These are phyloP conservation scores for Pasiphila rectangulata DNA, from an alignment of 2,888 invertebrate species.

Conservation along the genomic window DNA sequence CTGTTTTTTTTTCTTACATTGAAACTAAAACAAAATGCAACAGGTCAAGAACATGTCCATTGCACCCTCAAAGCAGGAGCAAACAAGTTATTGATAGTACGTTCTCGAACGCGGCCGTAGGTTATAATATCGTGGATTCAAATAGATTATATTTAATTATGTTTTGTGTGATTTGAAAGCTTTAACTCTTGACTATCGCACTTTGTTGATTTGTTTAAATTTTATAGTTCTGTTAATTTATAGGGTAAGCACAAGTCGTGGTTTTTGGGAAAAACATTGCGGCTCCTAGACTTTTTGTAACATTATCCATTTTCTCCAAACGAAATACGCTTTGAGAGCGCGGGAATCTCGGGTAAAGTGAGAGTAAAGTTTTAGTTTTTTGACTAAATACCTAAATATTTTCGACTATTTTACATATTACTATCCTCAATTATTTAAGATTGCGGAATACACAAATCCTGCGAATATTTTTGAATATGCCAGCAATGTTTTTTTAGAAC, in stretches of 20 bases:
- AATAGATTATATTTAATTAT: constrained; percentile 6
- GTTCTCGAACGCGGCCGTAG: not conserved
- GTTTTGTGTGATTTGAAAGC: constrained; percentile 1
- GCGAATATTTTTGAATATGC: not conserved
- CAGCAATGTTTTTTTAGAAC: constrained; percentile 12
- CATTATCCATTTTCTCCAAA: not conserved
- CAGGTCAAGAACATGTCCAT: too few species aligned
- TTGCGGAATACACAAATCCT: constrained; percentile 3
- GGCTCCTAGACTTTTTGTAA: not conserved
- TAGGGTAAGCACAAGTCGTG: not conserved
- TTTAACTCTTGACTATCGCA: constrained; percentile 15
- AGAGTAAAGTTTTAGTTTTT: not conserved
- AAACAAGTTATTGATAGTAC: not conserved
- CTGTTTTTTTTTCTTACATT: too few species aligned
- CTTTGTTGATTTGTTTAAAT: constrained; percentile 6
- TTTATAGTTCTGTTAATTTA: constrained; percentile 9
- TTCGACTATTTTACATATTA: constrained; percentile 22
- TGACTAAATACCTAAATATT: constrained; percentile 6
- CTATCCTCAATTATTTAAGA: constrained; percentile 9
- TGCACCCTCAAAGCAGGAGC: too few species aligned
- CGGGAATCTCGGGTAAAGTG: too few species aligned
- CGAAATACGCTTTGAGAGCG: too few species aligned
- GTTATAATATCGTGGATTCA: constrained; percentile 7
- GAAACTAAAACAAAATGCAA: too few species aligned
- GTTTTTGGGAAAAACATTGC: constrained; percentile 7